These are phyloP conservation scores for Amphipyra berbera DNA, from an alignment of 2,888 invertebrate genomes.

Conservation along the genomic window DNA sequence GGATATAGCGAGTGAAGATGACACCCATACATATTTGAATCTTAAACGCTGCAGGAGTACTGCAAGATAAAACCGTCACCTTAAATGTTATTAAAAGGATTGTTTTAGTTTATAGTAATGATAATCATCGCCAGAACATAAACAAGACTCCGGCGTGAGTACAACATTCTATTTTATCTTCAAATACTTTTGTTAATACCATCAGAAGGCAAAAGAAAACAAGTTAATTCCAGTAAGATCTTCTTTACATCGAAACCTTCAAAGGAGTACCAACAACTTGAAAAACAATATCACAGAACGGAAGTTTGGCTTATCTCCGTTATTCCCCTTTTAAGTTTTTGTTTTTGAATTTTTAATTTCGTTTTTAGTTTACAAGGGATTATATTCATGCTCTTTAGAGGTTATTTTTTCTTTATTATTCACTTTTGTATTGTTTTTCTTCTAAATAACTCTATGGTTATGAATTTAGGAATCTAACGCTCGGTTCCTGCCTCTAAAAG, in stretches of 20 bases:
- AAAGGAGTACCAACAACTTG: constrained; percentile 34
- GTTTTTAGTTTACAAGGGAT: constrained; percentile 51
- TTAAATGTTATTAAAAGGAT: too few relatives aligned
- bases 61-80: too few relatives aligned
- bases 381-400: constrained; percentile 12
- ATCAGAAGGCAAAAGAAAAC: constrained; percentile 11
- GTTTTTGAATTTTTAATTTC: constrained; percentile 62
- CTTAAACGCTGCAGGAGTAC: too few relatives aligned
- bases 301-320: constrained; percentile 55
- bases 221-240: constrained; percentile 27
- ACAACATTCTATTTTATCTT: too few relatives aligned
- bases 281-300: constrained; percentile 57
- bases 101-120: too few relatives aligned
- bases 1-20: too few relatives aligned
- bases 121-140: too few relatives aligned
- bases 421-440: background rate
- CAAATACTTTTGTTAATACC: constrained; percentile 9
- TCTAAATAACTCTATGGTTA: too few relatives aligned
- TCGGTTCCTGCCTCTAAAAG: too few relatives aligned
- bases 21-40: too few relatives aligned
- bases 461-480: too few relatives aligned
- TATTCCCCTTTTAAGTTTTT: constrained; percentile 27
- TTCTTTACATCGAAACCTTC: constrained; percentile 29
- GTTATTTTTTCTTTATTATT: background rate
- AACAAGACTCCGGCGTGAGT: too few relatives aligned